Base-by-base conservation (phyloP, 2,797 vertebrate genomes). In the Catostomus latipinnis region DNA sequence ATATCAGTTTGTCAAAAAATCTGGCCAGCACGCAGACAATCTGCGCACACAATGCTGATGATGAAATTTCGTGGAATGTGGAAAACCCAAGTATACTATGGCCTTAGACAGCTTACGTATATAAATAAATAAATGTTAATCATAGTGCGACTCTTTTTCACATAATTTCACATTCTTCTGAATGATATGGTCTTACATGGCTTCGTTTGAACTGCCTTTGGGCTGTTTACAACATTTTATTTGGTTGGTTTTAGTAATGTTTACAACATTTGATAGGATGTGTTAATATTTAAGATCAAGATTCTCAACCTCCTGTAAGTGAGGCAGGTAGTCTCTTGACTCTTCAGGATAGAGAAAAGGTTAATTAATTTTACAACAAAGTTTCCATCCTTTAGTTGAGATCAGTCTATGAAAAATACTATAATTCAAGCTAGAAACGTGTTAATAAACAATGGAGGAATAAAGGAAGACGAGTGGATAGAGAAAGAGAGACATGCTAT, bases 361-460 rank as follows among this genome's bases (percentile, higher is more conserved):
- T 52, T 1, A 8, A 13, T 52, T 56, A 11, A 22, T 45, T 56
- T 71, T 71, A 45, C 1, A 22, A 6, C 8, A 13, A 52, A 12
- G 12, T n/a, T 6, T 53, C 4, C 16, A 69, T 54, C 4, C 46
- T 45, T 57, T 8, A 45, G 53, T 16, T 50, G 46, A 62, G 46
- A 48, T 57, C 49, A 22, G 13, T 61, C 6, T 14, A 45, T 61
- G 2, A 50, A 7, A 4, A 4, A 50, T 9, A 34, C 62, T 10
- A 9, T 9, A 5, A 50, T 12, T 77, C 16, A 56, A 54, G n/a
- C 61, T 62, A 65, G 49, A 54, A 54, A 46, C 10, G 2, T 22
- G 57, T 61, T 16, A 45, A 58, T 56, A 78, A 71, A 80, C 53
- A 77, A 63, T 53, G 12, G 1, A 74, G 7, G 10, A 53, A 53